Evolutionary conservation across 1,140 invertebrate species (phyloP).

Genomic region (Liolophura sinensis): DNA sequence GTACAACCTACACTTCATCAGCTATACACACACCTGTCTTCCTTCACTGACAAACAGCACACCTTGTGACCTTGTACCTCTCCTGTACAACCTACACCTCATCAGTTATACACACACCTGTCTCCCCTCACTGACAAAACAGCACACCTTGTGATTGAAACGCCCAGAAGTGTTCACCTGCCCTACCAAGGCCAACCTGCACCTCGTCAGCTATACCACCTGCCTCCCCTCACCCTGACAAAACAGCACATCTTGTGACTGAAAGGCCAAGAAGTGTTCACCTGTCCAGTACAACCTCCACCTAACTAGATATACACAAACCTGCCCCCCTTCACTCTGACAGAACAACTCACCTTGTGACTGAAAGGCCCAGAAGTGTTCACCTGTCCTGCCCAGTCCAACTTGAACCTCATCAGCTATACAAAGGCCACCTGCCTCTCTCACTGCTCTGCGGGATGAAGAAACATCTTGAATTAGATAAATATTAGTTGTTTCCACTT

Average conservation of each 20-base stretch:
- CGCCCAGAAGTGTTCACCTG: slow-evolving; percentile 95
- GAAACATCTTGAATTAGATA: too few relatives aligned
- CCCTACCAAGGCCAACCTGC: slow-evolving; percentile 95
- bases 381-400: slow-evolving; percentile 93
- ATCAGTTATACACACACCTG: too few relatives aligned
- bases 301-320: slow-evolving; percentile 96
- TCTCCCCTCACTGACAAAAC: too few relatives aligned
- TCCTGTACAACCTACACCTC: too few relatives aligned
- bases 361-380: slow-evolving; percentile 97
- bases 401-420: slow-evolving; percentile 99
- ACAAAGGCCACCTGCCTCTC: slow-evolving; percentile 87
- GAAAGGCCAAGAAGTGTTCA: slow-evolving; percentile 95
- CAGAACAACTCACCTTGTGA: slow-evolving; percentile 68
- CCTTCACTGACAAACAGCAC: too few relatives aligned
- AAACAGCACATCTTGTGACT: slow-evolving; percentile 72
- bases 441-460: slow-evolving; percentile 40
- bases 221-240: slow-evolving; percentile 62
- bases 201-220: slow-evolving; percentile 99
- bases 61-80: too few relatives aligned
- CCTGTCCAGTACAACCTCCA: slow-evolving; percentile 94
- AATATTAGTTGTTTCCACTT: too few relatives aligned
- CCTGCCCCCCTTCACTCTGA: slow-evolving; percentile 74
- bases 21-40: too few relatives aligned
- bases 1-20: too few relatives aligned
- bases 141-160: slow-evolving; percentile 82